Conservation (phyloP, 2,888 invertebrate species). For the Patella caerulea region DNA sequence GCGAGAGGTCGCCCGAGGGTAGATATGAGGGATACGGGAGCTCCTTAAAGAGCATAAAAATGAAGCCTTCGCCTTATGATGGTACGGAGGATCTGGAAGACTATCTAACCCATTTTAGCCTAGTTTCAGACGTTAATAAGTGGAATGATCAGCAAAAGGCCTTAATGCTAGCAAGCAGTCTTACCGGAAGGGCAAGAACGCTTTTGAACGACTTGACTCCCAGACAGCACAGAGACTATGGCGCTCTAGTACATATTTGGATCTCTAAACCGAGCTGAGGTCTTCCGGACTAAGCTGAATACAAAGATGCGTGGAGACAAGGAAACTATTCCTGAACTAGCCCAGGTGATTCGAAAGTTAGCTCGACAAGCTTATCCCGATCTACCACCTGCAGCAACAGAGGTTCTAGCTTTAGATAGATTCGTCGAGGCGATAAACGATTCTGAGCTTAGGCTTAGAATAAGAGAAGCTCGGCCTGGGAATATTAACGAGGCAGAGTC, state of each 20-base stretch:
- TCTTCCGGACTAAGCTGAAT: not conserved
- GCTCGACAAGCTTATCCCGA: no score
- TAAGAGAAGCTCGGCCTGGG: no score
- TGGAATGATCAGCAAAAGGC: not conserved
- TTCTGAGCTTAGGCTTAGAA: no score
- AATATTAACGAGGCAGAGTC: no score
- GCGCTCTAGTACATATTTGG: not conserved
- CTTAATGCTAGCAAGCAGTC: not conserved
- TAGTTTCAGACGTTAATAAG: not conserved
- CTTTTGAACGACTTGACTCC: not conserved
- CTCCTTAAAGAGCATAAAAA: not conserved
- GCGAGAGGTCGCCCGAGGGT: no score
- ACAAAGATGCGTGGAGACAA: no score
- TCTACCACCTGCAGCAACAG: no score
- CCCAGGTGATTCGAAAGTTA: no score
- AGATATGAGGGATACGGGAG: no score
- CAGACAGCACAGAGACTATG: not conserved
- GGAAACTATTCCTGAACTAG: no score
- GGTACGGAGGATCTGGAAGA: not conserved
- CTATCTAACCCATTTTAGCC: not conserved
- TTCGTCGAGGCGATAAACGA: no score
- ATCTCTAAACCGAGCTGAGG: not conserved
- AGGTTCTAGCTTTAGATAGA: no score
- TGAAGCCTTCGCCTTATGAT: not conserved
- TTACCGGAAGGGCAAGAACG: not conserved